These are phyloP conservation scores for Platysteira castanea DNA, from an alignment of 2,113 vertebrate species.

Conservation along the genomic window DNA sequence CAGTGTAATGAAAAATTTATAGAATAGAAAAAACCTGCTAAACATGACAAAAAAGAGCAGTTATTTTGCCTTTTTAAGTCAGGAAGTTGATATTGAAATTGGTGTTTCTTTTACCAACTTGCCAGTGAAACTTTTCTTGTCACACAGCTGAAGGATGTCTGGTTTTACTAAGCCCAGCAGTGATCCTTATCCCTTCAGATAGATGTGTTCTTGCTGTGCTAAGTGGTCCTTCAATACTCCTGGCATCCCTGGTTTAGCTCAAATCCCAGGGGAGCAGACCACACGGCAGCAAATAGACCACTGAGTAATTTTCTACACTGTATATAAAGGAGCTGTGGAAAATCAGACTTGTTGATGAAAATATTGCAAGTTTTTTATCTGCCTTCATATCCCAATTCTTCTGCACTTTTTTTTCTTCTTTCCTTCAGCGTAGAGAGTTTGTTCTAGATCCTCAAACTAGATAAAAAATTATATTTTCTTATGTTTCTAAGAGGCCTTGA, in stretches of 20 bases:
- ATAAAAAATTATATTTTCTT: neutral
- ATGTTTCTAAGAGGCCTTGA: neutral
- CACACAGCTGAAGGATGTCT: neutral
- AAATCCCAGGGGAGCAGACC: neutral
- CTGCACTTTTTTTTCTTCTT: neutral
- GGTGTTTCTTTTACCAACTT: neutral
- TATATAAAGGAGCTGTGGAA: neutral
- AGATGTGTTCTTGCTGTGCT: neutral
- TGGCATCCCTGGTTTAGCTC: neutral
- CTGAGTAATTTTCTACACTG: neutral
- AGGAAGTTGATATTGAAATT: neutral
- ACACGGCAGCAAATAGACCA: neutral
- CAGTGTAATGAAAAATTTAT: neutral
- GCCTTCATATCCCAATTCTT: neutral
- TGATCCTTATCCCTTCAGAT: neutral
- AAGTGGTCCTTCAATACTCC: neutral
- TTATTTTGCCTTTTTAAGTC: neutral
- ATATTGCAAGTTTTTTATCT: neutral
- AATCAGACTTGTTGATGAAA: neutral
- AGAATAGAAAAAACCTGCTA: neutral
- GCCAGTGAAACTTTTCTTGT: neutral
- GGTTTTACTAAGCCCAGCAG: neutral
- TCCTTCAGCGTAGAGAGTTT: neutral
- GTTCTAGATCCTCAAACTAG: neutral
- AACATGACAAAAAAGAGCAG: neutral